Conservation (phyloP, 1,140 invertebrate genomes). For the Drosophila micromelanica region DNA sequence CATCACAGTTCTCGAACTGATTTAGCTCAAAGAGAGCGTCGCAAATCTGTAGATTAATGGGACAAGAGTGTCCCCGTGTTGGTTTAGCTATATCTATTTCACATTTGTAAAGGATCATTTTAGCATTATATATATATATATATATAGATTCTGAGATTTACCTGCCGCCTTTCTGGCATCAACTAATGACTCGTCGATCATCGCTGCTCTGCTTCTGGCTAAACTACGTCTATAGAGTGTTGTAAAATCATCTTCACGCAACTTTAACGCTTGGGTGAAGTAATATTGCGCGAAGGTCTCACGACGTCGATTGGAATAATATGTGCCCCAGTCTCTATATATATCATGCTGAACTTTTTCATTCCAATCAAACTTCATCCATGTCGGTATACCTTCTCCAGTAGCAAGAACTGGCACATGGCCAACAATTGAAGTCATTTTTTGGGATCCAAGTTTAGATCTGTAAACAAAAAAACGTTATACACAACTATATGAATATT, state of each 20-base stretch:
- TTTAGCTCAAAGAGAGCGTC: conserved; percentile 70
- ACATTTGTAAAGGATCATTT: no score
- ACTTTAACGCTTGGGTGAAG: conserved; percentile 55
- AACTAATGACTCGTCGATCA: conserved; percentile 51
- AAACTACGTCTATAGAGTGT: conserved; percentile 66
- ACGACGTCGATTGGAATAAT: conserved; percentile 57
- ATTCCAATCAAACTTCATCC: conserved; percentile 66
- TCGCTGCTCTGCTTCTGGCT: conserved; percentile 52
- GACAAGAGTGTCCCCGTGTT: conserved; percentile 14
- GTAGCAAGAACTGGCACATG: background rate
- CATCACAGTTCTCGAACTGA: conserved; percentile 62
- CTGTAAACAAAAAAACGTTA: background rate
- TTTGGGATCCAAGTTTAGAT: background rate
- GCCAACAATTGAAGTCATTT: conserved; percentile 1
- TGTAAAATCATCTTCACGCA: conserved; percentile 46
- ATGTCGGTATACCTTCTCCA: conserved; percentile 43
- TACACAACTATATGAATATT: background rate
- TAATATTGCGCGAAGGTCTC: conserved; percentile 68
- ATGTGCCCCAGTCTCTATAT: conserved; percentile 73
- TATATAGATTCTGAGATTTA: conserved; percentile 1
- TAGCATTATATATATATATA: no score
- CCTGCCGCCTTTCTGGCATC: conserved; percentile 54
- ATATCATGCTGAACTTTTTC: conserved; percentile 64
- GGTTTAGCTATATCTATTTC: conserved; percentile 29
- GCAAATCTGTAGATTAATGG: conserved; percentile 69